Conservation (phyloP, 2,888 invertebrate species). For the Athalia cordata region DNA sequence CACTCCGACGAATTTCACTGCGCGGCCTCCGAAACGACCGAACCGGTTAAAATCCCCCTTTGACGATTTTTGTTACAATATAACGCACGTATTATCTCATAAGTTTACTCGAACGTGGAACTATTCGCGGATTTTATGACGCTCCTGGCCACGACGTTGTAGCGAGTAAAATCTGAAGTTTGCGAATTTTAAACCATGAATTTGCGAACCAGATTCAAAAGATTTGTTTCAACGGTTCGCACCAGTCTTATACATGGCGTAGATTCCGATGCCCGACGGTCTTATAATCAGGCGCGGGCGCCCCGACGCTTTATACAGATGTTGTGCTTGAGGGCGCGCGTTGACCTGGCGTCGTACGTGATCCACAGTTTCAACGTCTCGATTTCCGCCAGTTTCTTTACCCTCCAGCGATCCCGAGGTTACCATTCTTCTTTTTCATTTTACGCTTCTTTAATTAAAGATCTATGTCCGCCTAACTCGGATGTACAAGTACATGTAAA, state of each 20-base stretch:
- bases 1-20: background rate
- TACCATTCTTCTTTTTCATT: background rate
- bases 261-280: too few relatives aligned
- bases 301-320: background rate
- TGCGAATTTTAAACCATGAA: constrained; percentile 57
- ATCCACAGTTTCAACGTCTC: constrained; percentile 6
- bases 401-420: background rate
- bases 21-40: background rate
- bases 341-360: constrained; percentile 35
- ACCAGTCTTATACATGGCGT: too few relatives aligned
- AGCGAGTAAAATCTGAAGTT: too few relatives aligned
- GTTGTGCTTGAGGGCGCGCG: constrained; percentile 29
- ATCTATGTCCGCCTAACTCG: background rate
- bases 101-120: too few relatives aligned
- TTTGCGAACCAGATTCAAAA: constrained; percentile 65
- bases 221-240: too few relatives aligned
- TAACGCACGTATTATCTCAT: too few relatives aligned
- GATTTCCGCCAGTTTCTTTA: constrained; percentile 12
- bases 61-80: too few relatives aligned
- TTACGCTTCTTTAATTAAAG: background rate
- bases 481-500: background rate
- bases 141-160: too few relatives aligned
- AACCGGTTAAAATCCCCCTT: too few relatives aligned
- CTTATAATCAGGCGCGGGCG: background rate
- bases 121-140: too few relatives aligned